Evolutionary conservation across 2,113 vertebrate species (phyloP).

Genomic region (Galemys pyrenaicus): DNA sequence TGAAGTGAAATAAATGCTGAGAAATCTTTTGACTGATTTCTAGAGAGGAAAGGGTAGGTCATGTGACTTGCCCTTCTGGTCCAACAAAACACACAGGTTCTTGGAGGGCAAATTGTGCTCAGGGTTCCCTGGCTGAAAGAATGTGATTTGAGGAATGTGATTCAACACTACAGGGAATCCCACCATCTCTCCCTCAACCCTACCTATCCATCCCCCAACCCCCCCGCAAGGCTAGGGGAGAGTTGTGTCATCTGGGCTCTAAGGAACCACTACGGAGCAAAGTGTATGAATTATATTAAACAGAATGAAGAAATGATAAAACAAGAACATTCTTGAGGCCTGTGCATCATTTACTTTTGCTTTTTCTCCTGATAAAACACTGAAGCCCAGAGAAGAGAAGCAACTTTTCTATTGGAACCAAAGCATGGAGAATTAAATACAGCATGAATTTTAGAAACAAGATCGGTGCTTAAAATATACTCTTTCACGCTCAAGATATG

Average conservation of each 20-base stretch:
- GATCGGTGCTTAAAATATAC: not conserved
- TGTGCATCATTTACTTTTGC: not conserved
- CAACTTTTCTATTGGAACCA: not conserved
- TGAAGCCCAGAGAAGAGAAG: not conserved
- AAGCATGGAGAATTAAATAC: not conserved
- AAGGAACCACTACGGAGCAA: not conserved
- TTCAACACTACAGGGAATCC: no score
- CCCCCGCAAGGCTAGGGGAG: no score
- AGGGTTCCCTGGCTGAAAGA: not conserved
- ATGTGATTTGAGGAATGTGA: not conserved
- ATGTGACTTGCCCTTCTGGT: slow-evolving; percentile 38
- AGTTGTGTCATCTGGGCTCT: not conserved
- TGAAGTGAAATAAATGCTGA: slow-evolving; percentile 59
- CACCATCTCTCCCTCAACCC: no score
- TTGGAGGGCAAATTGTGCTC: not conserved
- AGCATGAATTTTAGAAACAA: not conserved
- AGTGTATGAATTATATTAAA: not conserved
- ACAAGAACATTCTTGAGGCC: not conserved
- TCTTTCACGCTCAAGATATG: not conserved
- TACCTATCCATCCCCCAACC: no score
- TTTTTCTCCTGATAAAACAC: not conserved
- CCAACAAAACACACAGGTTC: not conserved
- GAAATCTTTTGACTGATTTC: slow-evolving; percentile 60
- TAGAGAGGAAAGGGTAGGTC: not conserved
- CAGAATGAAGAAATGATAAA: not conserved